phyloP scores from a whole-genome alignment of 2,888 invertebrate species.

The Hirtodrosophila cameraria region DNA sequence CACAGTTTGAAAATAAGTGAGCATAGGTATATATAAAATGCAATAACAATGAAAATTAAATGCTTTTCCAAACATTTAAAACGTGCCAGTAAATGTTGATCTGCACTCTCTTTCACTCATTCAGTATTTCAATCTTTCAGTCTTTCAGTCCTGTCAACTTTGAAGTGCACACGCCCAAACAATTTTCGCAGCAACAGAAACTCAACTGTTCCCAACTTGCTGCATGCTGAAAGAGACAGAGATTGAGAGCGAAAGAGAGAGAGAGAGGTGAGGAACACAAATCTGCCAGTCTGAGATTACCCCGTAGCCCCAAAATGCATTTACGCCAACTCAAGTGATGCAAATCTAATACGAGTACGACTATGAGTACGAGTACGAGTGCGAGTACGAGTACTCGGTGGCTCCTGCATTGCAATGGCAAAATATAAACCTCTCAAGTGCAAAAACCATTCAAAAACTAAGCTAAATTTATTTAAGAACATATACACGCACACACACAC shows the following conservation, averaged over 20 bases:
- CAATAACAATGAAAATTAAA: conserved; percentile 18
- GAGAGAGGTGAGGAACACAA: conserved; percentile 55
- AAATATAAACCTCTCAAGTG: conserved; percentile 77
- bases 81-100: conserved; percentile 39
- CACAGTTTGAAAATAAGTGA: no score
- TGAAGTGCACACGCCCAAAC: conserved; percentile 67
- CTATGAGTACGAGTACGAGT: not conserved
- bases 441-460: conserved; percentile 79
- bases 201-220: conserved; percentile 20
- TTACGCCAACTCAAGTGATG: conserved; percentile 77
- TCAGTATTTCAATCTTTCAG: conserved; percentile 1
- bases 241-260: no score
- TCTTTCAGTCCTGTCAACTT: conserved; percentile 44
- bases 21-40: not conserved
- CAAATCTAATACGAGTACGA: conserved; percentile 70
- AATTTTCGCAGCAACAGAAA: conserved; percentile 56
- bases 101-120: not conserved
- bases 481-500: conserved; percentile 32
- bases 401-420: conserved; percentile 52
- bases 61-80: conserved; percentile 26
- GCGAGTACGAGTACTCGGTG: conserved; percentile 3
- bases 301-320: conserved; percentile 72
- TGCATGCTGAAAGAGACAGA: no score
- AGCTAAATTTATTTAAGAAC: conserved; percentile 78
- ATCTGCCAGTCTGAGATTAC: conserved; percentile 73